Base-by-base conservation (phyloP, 2,888 invertebrate genomes). In the Keiferia lycopersicella region DNA sequence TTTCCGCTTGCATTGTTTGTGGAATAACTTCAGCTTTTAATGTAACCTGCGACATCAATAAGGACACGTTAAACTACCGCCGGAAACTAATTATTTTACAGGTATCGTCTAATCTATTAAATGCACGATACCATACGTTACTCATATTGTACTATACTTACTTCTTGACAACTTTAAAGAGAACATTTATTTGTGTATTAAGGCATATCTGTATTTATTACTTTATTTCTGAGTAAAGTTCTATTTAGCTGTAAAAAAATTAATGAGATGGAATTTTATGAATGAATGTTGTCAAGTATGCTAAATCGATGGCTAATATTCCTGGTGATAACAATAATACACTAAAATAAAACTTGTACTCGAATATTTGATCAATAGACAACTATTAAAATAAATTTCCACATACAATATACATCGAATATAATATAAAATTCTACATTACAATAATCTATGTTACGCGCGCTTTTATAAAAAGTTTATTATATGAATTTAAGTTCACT, bases 371-470 rank as follows among this genome's bases (percentile, higher is more conserved):
- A 82, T 83, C 81, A 82, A 81, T 82, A 86, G 80, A 82, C 81
- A 83, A 82, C 80, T 82, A 83, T 79, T 80, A 81, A 84, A 86
- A 86, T 83, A 84, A 79, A 73, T 79, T 82, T 84, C 77, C 84
- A 86, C 83, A 83, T 86, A 84, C 81, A 86, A 86, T 84, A 83
- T 86, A 87, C 86, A 87, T 81, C 77, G 81, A 86, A 83, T 86
- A 85, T 81, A 80, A 82, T 86, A 87, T 85, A 83, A 86, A 84
- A 83, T 79, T 81, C 74, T 78, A 79, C 74, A 75, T 74, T 77
- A 78, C 69, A 75, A 72, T 78, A 73, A 73, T 69, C 69, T 64
- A 67, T 66, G 65, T 71, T 72, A 73, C 64, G 64, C 67, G 65
- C 53, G 41, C 26, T 11, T 14, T 41, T 41, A 34, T 34, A 20